Conservation (phyloP, 2,113 vertebrate species). For the Piliocolobus tephrosceles region DNA sequence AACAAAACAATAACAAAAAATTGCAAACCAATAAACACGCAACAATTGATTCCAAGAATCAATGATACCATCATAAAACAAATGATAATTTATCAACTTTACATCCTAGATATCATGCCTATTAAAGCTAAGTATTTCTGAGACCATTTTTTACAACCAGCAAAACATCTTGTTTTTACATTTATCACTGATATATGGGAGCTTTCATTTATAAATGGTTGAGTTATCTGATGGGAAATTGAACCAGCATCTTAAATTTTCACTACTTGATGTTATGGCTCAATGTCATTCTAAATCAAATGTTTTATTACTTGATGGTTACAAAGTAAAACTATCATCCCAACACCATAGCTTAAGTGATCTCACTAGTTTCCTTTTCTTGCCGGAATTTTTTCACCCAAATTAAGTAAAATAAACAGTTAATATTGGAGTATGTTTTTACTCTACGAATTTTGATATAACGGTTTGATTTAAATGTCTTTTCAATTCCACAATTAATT, state of each 20-base stretch:
- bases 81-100: neutral
- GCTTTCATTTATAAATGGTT: conserved; percentile 5
- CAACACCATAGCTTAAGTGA: neutral
- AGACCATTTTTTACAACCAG: neutral
- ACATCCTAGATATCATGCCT: neutral
- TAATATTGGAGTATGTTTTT: neutral
- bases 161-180: neutral
- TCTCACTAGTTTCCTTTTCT: neutral
- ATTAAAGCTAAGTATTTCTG: neutral
- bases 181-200: conserved; percentile 13
- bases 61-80: neutral
- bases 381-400: neutral
- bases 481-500: neutral
- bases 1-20: neutral
- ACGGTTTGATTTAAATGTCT: neutral
- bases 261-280: neutral
- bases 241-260: conserved; percentile 39
- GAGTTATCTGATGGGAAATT: conserved; percentile 41
- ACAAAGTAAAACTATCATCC: conserved; percentile 16
- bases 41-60: neutral
- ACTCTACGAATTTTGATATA: neutral
- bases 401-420: neutral
- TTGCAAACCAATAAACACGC: neutral
- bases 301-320: neutral
- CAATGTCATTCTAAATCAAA: conserved; percentile 43